phyloP scores from a whole-genome alignment of 2,888 invertebrate species.

The Microctonus brassicae region DNA sequence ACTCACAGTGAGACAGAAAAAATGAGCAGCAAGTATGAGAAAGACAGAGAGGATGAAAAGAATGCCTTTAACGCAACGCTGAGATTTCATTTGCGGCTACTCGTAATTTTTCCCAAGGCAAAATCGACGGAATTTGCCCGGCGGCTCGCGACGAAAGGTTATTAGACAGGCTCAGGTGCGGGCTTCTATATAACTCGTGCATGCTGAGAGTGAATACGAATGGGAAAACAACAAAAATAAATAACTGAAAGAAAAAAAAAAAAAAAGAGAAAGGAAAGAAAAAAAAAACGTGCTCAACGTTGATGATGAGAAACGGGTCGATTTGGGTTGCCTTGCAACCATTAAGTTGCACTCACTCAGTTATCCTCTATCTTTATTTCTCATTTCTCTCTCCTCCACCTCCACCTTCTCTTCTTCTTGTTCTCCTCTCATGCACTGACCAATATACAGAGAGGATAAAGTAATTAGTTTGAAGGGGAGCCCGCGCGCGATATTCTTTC shows the following conservation, averaged over 20 bases:
- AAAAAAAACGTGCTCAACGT: conserved; percentile 22
- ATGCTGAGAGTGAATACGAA: conserved; percentile 28
- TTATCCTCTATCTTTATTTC: background rate
- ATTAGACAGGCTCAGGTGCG: conserved; percentile 38
- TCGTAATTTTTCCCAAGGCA: conserved; percentile 37
- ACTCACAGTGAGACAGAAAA: background rate
- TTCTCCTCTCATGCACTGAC: background rate
- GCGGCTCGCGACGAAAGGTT: conserved; percentile 38
- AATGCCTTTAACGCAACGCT: conserved; percentile 19
- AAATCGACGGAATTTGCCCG: conserved; percentile 38
- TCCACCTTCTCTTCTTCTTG: background rate
- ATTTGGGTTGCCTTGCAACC: conserved; percentile 20
- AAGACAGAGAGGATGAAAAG: background rate
- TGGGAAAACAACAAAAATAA: conserved; percentile 14
- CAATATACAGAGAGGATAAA: conserved; percentile 49
- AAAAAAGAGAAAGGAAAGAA: background rate
- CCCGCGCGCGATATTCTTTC: conserved; percentile 47
- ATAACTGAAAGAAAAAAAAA: background rate
- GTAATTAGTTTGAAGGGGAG: conserved; percentile 57
- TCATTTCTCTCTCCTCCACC: background rate
- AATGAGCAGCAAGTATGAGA: background rate
- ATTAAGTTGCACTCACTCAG: conserved; percentile 30
- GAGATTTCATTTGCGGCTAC: conserved; percentile 40
- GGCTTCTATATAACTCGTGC: conserved; percentile 6
- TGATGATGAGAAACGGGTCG: conserved; percentile 38